A percentile compares a stretch with the other conserved stretches of the same genome.
These are phyloP conservation scores for Latrodectus hesperus DNA, from an alignment of 2,888 invertebrate genomes.

Conservation along the genomic window DNA sequence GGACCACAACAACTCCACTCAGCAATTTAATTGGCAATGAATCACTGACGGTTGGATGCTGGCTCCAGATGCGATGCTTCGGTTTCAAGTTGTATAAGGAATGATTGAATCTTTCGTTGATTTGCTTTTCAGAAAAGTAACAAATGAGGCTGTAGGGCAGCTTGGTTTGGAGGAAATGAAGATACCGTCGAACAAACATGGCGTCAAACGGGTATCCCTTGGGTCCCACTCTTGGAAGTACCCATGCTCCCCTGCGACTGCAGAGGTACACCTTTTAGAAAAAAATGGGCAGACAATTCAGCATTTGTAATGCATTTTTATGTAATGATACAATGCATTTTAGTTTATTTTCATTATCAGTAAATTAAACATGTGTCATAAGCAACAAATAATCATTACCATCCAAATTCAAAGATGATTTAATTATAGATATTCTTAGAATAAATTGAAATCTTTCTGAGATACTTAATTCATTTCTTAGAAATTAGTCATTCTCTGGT, in stretches of 20 bases:
- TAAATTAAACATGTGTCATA: too few relatives aligned
- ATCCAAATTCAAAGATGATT: too few relatives aligned
- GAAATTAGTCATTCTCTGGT: too few relatives aligned
- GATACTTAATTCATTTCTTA: too few relatives aligned
- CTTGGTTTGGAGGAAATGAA: constrained; percentile 53
- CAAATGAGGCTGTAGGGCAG: constrained; percentile 69
- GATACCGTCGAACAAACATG: constrained; percentile 54
- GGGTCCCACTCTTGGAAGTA: constrained; percentile 76
- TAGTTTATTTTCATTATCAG: too few relatives aligned
- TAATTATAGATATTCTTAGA: too few relatives aligned
- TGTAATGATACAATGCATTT: too few relatives aligned
- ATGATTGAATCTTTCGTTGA: constrained; percentile 74
- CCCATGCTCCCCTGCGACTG: constrained; percentile 77
- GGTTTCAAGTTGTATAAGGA: constrained; percentile 75
- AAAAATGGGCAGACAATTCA: neutral
- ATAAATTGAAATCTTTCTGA: too few relatives aligned
- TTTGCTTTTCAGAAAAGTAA: constrained; percentile 58
- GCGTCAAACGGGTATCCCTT: constrained; percentile 75
- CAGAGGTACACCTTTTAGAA: constrained; percentile 75
- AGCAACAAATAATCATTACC: too few relatives aligned
- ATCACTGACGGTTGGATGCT: constrained; percentile 75
- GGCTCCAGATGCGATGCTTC: constrained; percentile 72
- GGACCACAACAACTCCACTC: constrained; percentile 73
- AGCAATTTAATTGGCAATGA: constrained; percentile 76
- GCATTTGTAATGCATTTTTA: too few relatives aligned